Evolutionary conservation across 2,888 invertebrate species (phyloP), one percentile per base, ranked within the genome.

Genomic region (Pterostichus niger): DNA sequence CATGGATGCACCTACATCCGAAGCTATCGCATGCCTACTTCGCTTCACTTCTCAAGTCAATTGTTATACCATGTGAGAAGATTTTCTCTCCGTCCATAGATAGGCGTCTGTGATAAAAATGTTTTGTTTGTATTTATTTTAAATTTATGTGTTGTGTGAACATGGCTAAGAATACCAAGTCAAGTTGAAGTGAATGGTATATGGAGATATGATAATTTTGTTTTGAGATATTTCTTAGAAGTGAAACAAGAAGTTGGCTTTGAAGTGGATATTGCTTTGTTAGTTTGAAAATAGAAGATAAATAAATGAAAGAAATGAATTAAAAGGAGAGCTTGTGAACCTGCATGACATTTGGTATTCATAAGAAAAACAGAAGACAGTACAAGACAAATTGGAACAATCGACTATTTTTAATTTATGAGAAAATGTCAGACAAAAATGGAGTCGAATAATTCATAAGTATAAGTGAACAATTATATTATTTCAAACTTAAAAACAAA

Each of bases 51-150:
- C 35, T 6, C 35, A 10, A 35, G 13, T n/a, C 68, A 71, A 71
- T 71, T 71, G 68, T 71, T 71, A 71, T 15, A 40, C 24, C 24
- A 24, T n/a, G 52, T 44, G 44, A 17, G 68, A 52, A 71, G 44
- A 71, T 71, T 71, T 71, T 71, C 68, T 71, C 68, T 44, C 64
- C 64, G 13, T 44, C 7, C 68, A 13, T 13, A 71, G 68, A 71
- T 71, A 71, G 44, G 44, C 7, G 7, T 17, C 64, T 44, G 17
- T 44, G 68, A 71, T 71, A 71, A 71, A 71, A 56, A 40, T 31
- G 68, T 71, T 71, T 71, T 44, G 68, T 71, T 71, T 71, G 44
- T 71, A 17, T 71, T 71, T 71, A 71, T 40, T 71, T 56, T 56
- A 56, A 17, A 56, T 56, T 56, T 56, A 56, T 56, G 56, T 56